Percentiles rank a stretch among this genome's conserved stretches.
Conservation (phyloP, 1,140 invertebrate genomes). For the Phenacoccus solenopsis region DNA sequence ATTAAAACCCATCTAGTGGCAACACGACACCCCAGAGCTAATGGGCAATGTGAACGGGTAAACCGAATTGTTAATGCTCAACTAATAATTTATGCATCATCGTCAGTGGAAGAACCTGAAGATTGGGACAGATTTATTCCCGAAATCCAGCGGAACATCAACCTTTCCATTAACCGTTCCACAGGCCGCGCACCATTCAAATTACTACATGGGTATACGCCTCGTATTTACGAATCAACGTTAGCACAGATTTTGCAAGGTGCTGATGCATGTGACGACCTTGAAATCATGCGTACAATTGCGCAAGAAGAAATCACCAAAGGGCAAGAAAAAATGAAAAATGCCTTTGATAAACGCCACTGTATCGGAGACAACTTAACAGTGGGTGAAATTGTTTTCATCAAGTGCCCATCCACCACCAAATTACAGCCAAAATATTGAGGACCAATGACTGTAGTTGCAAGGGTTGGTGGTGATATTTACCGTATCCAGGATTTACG, state of each 20-base stretch:
- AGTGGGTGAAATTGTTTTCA: slow-evolving; percentile 4
- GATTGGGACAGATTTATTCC: background rate
- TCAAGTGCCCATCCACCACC: background rate
- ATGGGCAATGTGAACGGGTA: background rate
- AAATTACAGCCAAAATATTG: slow-evolving; percentile 8
- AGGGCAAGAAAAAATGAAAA: background rate
- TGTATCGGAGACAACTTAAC: background rate
- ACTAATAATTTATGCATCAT: background rate
- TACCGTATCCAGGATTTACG: background rate
- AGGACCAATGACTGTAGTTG: background rate
- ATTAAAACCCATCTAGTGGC: background rate
- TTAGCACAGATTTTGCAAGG: no score
- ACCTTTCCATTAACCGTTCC: background rate
- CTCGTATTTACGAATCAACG: background rate
- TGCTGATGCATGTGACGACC: background rate
- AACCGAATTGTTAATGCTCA: background rate
- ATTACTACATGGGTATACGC: slow-evolving; percentile 5
- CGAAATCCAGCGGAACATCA: background rate
- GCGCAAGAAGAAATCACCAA: background rate
- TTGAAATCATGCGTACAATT: background rate
- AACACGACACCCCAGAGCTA: background rate
- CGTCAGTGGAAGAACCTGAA: background rate
- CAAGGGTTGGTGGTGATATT: background rate
- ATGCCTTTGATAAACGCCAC: background rate
- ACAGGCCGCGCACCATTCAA: background rate